Evolutionary conservation across 1,140 invertebrate genomes (phyloP).

Genomic region (Bombus breviceps): DNA sequence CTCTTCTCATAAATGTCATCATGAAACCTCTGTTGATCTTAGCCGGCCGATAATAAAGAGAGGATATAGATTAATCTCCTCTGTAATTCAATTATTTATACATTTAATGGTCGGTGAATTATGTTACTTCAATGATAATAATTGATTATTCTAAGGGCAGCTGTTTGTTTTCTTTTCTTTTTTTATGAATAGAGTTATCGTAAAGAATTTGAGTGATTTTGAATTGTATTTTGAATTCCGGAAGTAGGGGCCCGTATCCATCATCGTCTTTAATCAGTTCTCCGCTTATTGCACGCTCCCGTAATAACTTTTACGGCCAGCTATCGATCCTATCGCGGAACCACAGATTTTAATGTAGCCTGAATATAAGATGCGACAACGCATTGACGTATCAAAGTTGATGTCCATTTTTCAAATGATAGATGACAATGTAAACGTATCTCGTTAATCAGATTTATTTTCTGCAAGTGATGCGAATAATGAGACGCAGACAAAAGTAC

Average conservation of each 20-base stretch:
- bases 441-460: neutral
- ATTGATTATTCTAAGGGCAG: neutral
- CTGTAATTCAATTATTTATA: neutral
- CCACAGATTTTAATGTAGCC: neutral
- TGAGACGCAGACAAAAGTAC: neutral
- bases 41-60: neutral
- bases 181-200: neutral
- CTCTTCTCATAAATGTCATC: conserved; percentile 20
- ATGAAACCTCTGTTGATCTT: neutral
- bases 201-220: neutral
- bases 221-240: neutral
- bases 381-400: neutral
- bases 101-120: neutral
- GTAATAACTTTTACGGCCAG: conserved; percentile 2
- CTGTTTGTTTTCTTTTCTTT: neutral
- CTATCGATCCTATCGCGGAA: conserved; percentile 13
- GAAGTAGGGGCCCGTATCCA: neutral
- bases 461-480: neutral
- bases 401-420: neutral
- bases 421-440: neutral
- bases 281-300: neutral
- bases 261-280: conserved; percentile 11
- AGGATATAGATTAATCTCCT: neutral
- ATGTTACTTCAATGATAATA: neutral
- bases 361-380: neutral